phyloP scores from a whole-genome alignment of 2,797 vertebrate genomes.

The Sebastes aleutianus region DNA sequence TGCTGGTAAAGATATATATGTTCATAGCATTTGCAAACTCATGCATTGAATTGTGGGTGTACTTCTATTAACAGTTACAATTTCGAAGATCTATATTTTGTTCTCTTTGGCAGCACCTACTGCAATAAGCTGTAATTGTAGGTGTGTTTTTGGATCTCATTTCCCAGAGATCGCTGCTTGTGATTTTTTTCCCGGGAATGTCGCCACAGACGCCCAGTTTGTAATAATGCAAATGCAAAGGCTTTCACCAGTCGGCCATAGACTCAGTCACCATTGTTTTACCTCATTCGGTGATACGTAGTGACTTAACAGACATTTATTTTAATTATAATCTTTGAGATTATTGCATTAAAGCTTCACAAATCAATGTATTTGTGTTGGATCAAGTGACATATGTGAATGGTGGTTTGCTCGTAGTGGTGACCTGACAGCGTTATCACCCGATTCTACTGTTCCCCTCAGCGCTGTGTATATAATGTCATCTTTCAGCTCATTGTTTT shows the following conservation, averaged over 20 bases:
- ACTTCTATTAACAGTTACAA: not conserved
- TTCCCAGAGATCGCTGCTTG: not conserved
- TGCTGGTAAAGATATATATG: not conserved
- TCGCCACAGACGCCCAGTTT: not conserved
- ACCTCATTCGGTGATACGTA: too few relatives aligned
- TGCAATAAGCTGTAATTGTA: fast-evolving
- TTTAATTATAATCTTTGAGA: not conserved
- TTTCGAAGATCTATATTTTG: not conserved
- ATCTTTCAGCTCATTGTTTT: too few relatives aligned
- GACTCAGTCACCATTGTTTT: too few relatives aligned
- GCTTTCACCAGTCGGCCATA: not conserved
- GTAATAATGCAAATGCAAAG: not conserved
- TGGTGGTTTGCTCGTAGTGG: not conserved
- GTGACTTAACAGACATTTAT: too few relatives aligned
- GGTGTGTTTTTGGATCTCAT: not conserved
- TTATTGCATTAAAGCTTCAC: not conserved
- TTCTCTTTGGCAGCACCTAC: not conserved
- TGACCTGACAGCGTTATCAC: not conserved
- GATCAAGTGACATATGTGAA: not conserved
- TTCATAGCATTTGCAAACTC: not conserved
- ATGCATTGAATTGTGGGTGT: not conserved
- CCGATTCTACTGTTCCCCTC: not conserved
- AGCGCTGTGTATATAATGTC: not conserved
- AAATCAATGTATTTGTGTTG: not conserved
- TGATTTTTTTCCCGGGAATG: not conserved